Percentiles rank a stretch among this genome's conserved stretches.
Conservation (phyloP, 2,888 invertebrate species). For the Noctua fimbriata region DNA sequence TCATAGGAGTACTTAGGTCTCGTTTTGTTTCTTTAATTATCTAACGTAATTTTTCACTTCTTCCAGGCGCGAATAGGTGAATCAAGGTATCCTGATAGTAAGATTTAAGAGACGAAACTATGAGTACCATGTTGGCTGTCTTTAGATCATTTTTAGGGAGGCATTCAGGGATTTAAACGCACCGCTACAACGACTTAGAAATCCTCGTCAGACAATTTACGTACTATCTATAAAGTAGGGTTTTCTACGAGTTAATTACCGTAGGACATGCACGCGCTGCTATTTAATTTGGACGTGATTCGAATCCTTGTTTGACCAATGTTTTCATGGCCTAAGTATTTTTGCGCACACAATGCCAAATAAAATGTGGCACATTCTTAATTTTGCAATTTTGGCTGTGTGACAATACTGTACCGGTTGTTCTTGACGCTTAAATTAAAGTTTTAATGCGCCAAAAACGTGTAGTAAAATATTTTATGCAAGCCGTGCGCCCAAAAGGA, state of each 20-base stretch:
- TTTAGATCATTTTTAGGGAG: background rate
- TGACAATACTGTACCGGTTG: slow-evolving; percentile 46
- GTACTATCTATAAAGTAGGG: slow-evolving; percentile 1
- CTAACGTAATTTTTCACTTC: no score
- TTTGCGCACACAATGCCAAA: slow-evolving; percentile 58
- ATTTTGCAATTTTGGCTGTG: slow-evolving; percentile 49
- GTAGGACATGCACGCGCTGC: background rate
- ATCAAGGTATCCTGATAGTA: background rate
- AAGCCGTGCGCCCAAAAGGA: background rate
- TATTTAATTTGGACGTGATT: slow-evolving; percentile 40
- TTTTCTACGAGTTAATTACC: slow-evolving; percentile 11
- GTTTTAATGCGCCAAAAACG: slow-evolving; percentile 24
- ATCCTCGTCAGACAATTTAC: background rate
- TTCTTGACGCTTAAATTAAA: slow-evolving; percentile 38
- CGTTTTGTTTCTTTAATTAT: background rate
- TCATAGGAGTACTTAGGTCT: no score
- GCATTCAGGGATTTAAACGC: background rate
- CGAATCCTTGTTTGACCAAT: slow-evolving; percentile 2
- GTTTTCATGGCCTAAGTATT: slow-evolving; percentile 26
- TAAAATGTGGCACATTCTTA: slow-evolving; percentile 39
- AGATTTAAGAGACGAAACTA: background rate
- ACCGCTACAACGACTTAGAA: background rate
- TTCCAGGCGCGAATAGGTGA: background rate
- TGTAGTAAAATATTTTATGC: background rate
- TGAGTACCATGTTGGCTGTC: no score